Percentiles rank a stretch among this genome's conserved stretches.
phyloP scores from a whole-genome alignment of 2,113 vertebrate genomes.

The Archilochus colubris region DNA sequence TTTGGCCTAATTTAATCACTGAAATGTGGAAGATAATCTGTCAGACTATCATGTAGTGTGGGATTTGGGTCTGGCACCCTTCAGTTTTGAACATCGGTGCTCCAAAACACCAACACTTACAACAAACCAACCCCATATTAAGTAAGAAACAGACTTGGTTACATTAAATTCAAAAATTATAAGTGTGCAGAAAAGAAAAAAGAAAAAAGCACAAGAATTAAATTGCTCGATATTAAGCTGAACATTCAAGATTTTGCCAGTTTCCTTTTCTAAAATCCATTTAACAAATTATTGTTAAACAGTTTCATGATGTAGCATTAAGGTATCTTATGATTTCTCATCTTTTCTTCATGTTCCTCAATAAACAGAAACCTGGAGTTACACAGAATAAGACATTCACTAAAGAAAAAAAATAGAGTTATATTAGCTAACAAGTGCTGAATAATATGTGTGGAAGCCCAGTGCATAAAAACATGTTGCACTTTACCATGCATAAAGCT shows the following conservation, averaged over 20 bases:
- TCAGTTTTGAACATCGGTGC: slow-evolving; percentile 29
- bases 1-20: slow-evolving; percentile 59
- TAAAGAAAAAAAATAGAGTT: background rate
- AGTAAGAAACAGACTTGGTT: background rate
- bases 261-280: background rate
- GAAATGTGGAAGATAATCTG: slow-evolving; percentile 53
- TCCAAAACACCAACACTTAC: background rate
- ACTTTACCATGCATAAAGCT: background rate
- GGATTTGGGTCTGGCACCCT: slow-evolving; percentile 31
- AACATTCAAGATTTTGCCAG: background rate
- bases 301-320: background rate
- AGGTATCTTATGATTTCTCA: background rate
- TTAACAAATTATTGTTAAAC: background rate
- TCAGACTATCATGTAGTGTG: slow-evolving; percentile 7
- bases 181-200: background rate
- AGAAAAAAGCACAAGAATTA: background rate
- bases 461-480: background rate
- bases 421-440: background rate
- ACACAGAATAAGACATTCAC: background rate
- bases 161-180: background rate
- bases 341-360: background rate
- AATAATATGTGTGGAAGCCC: background rate
- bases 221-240: background rate
- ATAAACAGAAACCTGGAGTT: background rate
- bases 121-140: background rate